These are phyloP conservation scores for Otocyon megalotis DNA, from an alignment of 2,113 vertebrate genomes.

Conservation along the genomic window DNA sequence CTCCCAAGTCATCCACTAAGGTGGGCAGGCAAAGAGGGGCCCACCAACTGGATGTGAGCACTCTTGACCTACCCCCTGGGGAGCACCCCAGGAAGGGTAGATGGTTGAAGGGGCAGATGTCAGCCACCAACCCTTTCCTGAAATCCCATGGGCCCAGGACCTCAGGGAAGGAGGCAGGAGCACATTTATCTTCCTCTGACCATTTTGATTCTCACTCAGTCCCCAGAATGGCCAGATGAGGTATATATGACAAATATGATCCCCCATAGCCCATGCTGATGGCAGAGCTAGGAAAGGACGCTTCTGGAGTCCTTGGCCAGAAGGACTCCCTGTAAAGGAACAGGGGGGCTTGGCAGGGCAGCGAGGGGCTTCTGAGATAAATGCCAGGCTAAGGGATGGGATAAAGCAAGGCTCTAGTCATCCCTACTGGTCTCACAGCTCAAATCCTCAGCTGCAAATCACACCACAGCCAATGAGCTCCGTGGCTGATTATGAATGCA, in stretches of 20 bases:
- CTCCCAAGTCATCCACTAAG: not conserved
- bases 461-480: not conserved
- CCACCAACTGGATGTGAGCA: not conserved
- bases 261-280: not conserved
- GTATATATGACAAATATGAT: not conserved
- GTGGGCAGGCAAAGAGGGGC: not conserved
- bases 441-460: conserved; percentile 49
- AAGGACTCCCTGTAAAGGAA: not conserved
- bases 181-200: not conserved
- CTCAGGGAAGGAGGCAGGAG: not conserved
- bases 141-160: not conserved
- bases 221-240: not conserved
- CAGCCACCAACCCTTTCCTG: not conserved
- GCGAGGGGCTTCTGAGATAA: not conserved
- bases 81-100: not conserved
- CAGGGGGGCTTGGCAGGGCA: not conserved
- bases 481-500: not conserved
- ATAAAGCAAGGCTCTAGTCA: not conserved
- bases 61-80: not conserved
- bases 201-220: not conserved
- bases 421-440: not conserved
- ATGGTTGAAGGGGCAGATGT: not conserved
- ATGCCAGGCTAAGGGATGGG: not conserved
- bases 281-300: not conserved
- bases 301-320: not conserved